Evolutionary conservation across 1,140 invertebrate genomes (phyloP), one percentile per base, ranked within the genome.

Genomic region (Drosophila sucinea): DNA sequence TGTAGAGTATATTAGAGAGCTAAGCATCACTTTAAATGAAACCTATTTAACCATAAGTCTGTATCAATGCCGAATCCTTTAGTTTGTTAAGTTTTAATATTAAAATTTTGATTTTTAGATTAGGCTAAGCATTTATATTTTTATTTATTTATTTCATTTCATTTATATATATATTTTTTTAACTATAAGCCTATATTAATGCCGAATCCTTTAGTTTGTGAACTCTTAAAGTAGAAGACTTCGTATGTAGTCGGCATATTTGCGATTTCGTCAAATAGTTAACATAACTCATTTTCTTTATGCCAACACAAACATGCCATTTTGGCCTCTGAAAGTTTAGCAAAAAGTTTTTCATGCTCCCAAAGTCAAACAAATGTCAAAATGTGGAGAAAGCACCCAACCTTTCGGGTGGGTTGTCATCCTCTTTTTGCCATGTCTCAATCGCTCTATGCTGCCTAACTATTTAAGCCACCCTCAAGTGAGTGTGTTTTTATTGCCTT

Each of bases 311-410:
- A 51, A 51, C 23, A 27, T 60, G 32, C 7, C 33, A 33, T 60
- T 25, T 35, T 25, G 33, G 17, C 57, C 17, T 60, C 2, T n/a
- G 10, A 60, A 60, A 60, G 11, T 33, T 33, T 41, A 6, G 5
- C 11, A 1, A 60, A 17, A 25, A 29, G 4, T 35, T 23, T 40
- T 35, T 30, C 4, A 0, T 35, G 7, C 57, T 41, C 44, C 41
- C 54, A 66, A 63, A 80, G 71, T 81, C 73, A 81, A 73, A 81
- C 73, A 63, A 70, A 60, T 70, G 66, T 73, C 73, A 77, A 67
- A 83, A 63, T 65, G 44, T 40, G 57, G 33, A 63, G 32, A 63
- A 40, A 23, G 17, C 0, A 5, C 29, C 32, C 54, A 8, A 30
- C 54, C 54, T 56, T 44, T n/a, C 27, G 5, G n/a, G 25, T 30